Evolutionary conservation across 2,888 invertebrate genomes (phyloP), one percentile per base, ranked within the genome.

Genomic region (Imbricaverruca yamaguchii): DNA sequence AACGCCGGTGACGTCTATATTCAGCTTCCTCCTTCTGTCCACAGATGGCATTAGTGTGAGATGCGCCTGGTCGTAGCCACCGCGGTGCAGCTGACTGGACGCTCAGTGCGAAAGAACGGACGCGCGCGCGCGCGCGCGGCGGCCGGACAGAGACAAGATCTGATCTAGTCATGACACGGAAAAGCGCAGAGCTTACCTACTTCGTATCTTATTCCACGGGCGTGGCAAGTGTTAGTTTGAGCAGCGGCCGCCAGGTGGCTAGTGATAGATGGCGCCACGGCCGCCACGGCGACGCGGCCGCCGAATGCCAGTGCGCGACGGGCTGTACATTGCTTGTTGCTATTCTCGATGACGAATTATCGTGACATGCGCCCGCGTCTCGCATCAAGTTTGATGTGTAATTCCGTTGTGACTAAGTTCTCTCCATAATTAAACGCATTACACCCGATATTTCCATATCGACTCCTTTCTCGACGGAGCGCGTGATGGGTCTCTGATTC

Each of bases 281-380:
- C 69, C 69, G 15, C 69, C 13, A n/a, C 69, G 69, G 39, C 69
- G 69, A 15, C 39, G 53, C 69, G 13, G 69, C 69, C 39, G 53
- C 25, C 69, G n/a, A 4, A 23, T 15, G 23, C 67, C 25, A 25
- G 65, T 18, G 65, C 65, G 12, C 25, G 25, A 12, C 25, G 23
- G 53, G 69, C 69, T 69, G 69, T 69, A 69, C 53, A 69, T 69
- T 69, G 69, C 69, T 69, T 69, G 69, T 53, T 69, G 69, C 69
- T 69, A 39, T 67, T 25, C 23, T 67, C 67, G 67, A 67, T 25
- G 67, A 53, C 69, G 69, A 53, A 69, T 69, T 69, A 69, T n/a
- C 15, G 53, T 69, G 69, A 69, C 69, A 3, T 39, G 39, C 39
- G 39, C 39, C 2, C 39, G 39, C 39, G 39, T 25, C 23, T 67